Conservation (phyloP, 2,113 vertebrate species). For the Xerus inauris region DNA sequence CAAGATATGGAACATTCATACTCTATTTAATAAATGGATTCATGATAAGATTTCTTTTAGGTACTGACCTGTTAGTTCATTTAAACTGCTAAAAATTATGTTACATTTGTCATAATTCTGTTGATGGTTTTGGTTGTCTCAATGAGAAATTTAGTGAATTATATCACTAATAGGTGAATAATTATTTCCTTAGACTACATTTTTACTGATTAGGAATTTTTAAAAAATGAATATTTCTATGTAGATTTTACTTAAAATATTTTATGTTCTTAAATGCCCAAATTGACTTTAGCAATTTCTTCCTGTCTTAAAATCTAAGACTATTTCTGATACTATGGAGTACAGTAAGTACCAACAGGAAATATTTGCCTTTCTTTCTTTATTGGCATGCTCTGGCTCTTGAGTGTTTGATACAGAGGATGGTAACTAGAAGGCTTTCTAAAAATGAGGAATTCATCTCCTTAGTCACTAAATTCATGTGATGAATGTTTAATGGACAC, state of each 20-base stretch:
- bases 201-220: constrained; percentile 13
- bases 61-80: neutral
- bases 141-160: neutral
- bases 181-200: neutral
- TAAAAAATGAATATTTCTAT: neutral
- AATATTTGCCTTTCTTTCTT: neutral
- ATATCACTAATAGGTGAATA: neutral
- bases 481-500: neutral
- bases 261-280: constrained; percentile 6
- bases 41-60: neutral
- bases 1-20: neutral
- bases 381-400: neutral
- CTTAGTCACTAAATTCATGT: neutral
- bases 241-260: neutral
- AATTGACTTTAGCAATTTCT: neutral
- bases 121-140: neutral
- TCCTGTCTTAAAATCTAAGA: neutral
- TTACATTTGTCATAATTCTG: neutral
- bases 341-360: neutral
- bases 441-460: neutral
- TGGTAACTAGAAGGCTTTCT: neutral
- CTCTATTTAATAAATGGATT: neutral
- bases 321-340: neutral
- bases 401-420: neutral
- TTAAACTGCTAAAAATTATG: neutral